A percentile compares a stretch with the other conserved stretches of the same genome.
phyloP scores from a whole-genome alignment of 2,113 vertebrate genomes.

The Theristicus caerulescens region DNA sequence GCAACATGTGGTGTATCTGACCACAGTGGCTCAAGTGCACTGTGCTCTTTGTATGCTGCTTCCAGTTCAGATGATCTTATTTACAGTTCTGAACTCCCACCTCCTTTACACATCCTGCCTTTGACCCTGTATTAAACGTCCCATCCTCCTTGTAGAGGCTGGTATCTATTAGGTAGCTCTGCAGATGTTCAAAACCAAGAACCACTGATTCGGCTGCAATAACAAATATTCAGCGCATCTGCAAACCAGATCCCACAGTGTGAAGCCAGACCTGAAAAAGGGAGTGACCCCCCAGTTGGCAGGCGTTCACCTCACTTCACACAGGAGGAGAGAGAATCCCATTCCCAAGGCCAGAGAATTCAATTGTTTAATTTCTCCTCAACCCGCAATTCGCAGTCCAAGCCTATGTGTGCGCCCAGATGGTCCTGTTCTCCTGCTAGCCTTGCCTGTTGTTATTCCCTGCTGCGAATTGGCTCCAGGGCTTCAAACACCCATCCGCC shows the following conservation, averaged over 20 bases:
- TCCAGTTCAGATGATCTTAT: neutral
- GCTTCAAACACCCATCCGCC: neutral
- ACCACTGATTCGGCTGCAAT: neutral
- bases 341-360: neutral
- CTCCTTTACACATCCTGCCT: neutral
- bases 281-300: neutral
- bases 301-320: neutral
- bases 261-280: neutral
- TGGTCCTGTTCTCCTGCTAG: neutral
- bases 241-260: neutral
- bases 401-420: neutral
- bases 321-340: neutral
- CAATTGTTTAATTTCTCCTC: neutral
- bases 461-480: neutral
- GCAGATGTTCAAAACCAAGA: neutral
- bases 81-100: neutral
- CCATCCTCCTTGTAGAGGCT: neutral
- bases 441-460: neutral
- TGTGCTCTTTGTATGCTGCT: neutral
- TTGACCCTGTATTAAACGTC: neutral
- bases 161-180: neutral
- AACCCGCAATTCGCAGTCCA: neutral
- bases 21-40: rapidly evolving
- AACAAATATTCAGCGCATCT: neutral
- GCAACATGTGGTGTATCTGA: rapidly evolving